Evolutionary conservation across 2,113 vertebrate genomes (phyloP), one percentile per base, ranked within the genome.

Genomic region (Gadus macrocephalus): DNA sequence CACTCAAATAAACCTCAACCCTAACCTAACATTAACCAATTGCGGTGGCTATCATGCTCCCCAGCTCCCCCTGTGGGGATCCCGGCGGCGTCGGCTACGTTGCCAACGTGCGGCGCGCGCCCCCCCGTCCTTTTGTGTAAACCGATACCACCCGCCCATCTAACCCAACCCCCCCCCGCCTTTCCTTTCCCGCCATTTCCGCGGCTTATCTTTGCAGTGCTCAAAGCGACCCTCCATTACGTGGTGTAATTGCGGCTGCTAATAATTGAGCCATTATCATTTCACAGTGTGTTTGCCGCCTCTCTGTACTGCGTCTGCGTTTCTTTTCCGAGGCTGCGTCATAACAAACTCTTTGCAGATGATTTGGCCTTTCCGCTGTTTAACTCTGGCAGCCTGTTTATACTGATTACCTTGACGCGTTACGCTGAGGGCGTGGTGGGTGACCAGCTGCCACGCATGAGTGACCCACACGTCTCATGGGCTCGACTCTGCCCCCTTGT

Each of bases 211-310:
- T 69, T 63, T 9, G 55, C 55, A 80, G 69, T 59, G 61, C 66
- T 81, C 56, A 69, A 3, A 65, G 67, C 70, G 65, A 19, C 77
- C 80, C 42, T 65, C 67, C 69, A 84, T 88, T 87, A 82, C 38
- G 25, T 67, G 53, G 72, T 70, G 74, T 85, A 84, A 85, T 88
- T 80, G 81, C 12, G 72, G 60, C 6, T 82, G 71, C 60, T 88
- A 84, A 87, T 86, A 85, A 83, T 86, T 83, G 84, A 67, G 74
- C 74, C 74, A 75, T 81, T 82, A 80, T 83, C 71, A 82, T 83
- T 83, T 83, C 81, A 82, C 81, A 85, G 78, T 69, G 56, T 76
- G 81, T 1, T 3, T 81, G 59, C 35, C 72, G 68, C 83, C 82
- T 80, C 80, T 77, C 78, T 65, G 71, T 78, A 81, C 74, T 81